Conservation (phyloP, 2,888 invertebrate genomes). For the Tachina fera region DNA sequence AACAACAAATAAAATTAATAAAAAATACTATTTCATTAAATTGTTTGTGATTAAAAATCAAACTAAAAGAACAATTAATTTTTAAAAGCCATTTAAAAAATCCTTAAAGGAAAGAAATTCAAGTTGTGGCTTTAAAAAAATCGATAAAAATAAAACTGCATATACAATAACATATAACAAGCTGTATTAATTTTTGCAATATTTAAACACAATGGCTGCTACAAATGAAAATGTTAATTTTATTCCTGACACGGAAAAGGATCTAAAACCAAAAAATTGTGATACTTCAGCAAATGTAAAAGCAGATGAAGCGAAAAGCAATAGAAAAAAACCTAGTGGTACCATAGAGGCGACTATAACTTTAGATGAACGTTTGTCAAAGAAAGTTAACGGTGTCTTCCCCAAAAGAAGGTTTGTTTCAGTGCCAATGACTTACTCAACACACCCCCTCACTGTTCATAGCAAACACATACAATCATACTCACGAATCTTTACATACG, state of each 20-base stretch:
- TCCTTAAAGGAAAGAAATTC: conserved; percentile 5
- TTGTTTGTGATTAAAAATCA: background rate
- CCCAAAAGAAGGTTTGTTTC: conserved; percentile 79
- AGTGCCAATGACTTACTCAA: conserved; percentile 18
- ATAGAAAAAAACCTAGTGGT: conserved; percentile 8
- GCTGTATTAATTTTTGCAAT: background rate
- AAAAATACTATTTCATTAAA: background rate
- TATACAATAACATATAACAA: background rate
- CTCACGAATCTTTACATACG: too few relatives aligned
- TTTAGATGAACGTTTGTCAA: conserved; percentile 78
- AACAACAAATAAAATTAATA: background rate
- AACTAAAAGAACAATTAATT: background rate
- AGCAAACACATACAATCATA: background rate
- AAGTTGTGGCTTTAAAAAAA: conserved; percentile 50
- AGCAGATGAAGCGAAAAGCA: background rate
- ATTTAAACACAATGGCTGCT: conserved; percentile 58
- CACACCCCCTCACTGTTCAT: conserved; percentile 22
- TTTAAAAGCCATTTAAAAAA: conserved; percentile 4
- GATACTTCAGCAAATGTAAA: background rate
- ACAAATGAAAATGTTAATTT: conserved; percentile 54
- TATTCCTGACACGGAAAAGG: conserved; percentile 20
- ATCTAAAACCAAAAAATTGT: conserved; percentile 1
- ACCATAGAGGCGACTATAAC: conserved; percentile 67
- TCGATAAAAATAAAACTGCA: conserved; percentile 46
- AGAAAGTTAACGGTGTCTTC: conserved; percentile 79